Evolutionary conservation across 2,888 invertebrate genomes (phyloP), one percentile per base, ranked within the genome.

Genomic region (Phyllotreta cruciferae): DNA sequence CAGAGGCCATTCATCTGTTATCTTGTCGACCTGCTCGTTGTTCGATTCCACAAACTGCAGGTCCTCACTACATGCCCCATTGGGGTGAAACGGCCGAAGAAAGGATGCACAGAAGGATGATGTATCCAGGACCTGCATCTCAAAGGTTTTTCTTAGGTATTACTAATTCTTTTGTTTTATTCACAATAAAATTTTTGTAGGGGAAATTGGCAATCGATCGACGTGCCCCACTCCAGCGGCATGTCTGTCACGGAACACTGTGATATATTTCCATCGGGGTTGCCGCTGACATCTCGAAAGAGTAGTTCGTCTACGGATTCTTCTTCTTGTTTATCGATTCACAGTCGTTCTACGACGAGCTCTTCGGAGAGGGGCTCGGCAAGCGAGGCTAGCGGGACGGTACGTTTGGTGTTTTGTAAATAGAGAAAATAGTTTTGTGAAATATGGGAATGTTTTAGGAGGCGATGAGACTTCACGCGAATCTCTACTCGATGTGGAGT

Each of bases 1-100:
- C 86, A 9, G 88, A 88, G 78, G 88, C 88, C 1, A 88, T 88
- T 68, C 87, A 88, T 69, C 77, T 88, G 14, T 77, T 88, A 5
- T 88, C 88, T 6, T 87, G 87, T 71, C 82, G 85, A 66, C 87
- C 87, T 55, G 77, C 76, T 67, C 71, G 81, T 14, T 78, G 75
- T 57, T 77, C 77, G n/a, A 77, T 80, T 49, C 79, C 78, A 6
- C 74, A 74, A 60, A 69, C 73, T 8, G 73, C 78, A 1, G 72
- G 77, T 6, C 79, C 77, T 65, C 75, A 75, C 14, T 74, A 76
- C 54, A 68, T 71, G 35, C 63, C 75, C 41, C 73, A 77, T 24
- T 80, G 80, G 80, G 73, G 75, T 7, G 81, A 81, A 63, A 74
- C 74, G 3, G 80, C 81, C 57, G 82, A 82, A 63, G 82, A 82